Base-by-base conservation (phyloP, 53 echinoderm and acorn worm species). In the Stichopus horrens region DNA sequence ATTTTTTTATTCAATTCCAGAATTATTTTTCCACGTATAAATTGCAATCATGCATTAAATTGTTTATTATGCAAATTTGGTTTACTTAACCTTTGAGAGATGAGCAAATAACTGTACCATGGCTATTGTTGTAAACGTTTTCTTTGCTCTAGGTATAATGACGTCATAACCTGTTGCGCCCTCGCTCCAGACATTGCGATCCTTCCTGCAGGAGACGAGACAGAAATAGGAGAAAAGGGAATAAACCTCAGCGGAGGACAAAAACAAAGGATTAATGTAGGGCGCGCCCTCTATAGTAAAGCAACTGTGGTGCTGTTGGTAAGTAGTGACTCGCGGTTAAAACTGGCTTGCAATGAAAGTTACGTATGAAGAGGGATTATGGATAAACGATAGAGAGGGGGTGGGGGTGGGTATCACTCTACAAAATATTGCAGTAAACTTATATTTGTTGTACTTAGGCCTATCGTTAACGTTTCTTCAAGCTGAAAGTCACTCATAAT, bases 231-330 rank as follows among this genome's bases (percentile, higher is more conserved):
- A 6, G 93, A 93, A 89, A 93, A 93, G 52, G 93, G 93, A 14
- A 93, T 93, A 56, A 93, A 93, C 80, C 83, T 93, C 60, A 93
- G 93, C 55, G 93, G 93, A 51, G 93, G 93, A 23, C 93, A 93
- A 86, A 91, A 91, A 57, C 93, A 93, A 74, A 75, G 93, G 80
- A 91, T 93, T 79, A 93, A 90, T 74, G 93, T 93, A 58, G 91
- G 88, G 7, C 91, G 93, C 16, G 83, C 93, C 4, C 88, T 93
- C 88, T 93, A 93, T 91, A 85, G 91, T 4, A 86, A 77, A 18
- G 65, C 89, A 23, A 79, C 91, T 54, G 74, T 93, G 51, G 73
- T 93, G 16, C 59, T 93, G 57, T 55, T 93, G 79, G 93, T 93
- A 74, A 74, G 83, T 73, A 58, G 16, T 51, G 54, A 22, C 77